Conservation (phyloP, 2,888 invertebrate species). For the Cephalotes varians region DNA sequence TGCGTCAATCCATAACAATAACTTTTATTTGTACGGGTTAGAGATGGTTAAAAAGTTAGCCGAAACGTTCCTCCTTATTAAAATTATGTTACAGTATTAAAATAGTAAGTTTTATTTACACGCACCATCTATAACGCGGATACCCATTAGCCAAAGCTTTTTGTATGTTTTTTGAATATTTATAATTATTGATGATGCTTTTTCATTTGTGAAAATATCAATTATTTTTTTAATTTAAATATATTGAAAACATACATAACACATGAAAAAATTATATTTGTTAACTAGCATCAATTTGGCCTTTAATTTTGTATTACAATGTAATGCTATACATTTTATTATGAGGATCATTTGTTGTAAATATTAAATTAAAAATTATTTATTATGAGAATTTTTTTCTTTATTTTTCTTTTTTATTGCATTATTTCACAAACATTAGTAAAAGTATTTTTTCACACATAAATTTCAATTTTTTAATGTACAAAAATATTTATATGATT, state of each 20-base stretch:
- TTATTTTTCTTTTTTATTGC: background rate
- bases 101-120: no score
- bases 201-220: slow-evolving; percentile 56
- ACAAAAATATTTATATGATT: background rate
- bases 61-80: no score
- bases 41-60: no score
- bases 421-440: background rate
- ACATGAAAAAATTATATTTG: slow-evolving; percentile 37
- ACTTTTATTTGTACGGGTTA: no score
- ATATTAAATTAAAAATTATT: slow-evolving; percentile 4
- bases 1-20: no score
- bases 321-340: slow-evolving; percentile 1
- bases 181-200: slow-evolving; percentile 60
- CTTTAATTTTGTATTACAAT: background rate
- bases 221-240: slow-evolving; percentile 53
- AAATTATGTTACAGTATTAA: no score
- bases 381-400: background rate
- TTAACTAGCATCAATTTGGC: slow-evolving; percentile 45
- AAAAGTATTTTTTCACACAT: background rate
- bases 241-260: slow-evolving; percentile 55
- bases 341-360: background rate
- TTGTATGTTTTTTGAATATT: no score
- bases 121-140: no score
- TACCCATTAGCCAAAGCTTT: no score
- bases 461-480: background rate